Evolutionary conservation across 2,797 vertebrate species (phyloP), one percentile per base, ranked within the genome.

Genomic region (Streptopelia turtur): DNA sequence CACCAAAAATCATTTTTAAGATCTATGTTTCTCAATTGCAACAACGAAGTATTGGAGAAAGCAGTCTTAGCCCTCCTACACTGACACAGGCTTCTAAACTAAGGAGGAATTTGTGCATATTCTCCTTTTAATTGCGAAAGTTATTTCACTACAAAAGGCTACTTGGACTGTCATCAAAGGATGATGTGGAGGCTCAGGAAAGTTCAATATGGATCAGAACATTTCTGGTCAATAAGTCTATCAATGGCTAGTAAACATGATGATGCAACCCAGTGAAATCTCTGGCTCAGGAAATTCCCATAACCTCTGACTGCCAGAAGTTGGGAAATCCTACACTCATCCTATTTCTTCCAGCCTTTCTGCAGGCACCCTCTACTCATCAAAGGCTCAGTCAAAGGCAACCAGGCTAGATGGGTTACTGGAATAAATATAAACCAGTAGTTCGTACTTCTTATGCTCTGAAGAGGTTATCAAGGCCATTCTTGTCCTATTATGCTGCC

Each of bases 221-320:
- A 90, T 94, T 95, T 79, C 66, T 85, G 68, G 90, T 77, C 0
- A 1, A 63, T 74, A 87, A 59, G 35, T 82, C 83, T 74, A 77
- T 66, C 15, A 3, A 84, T 90, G 90, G 78, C 83, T 69, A 80
- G 72, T 70, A 95, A 95, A 95, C 81, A 90, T 5, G 33, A 82
- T 93, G 90, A 93, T 89, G 94, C 92, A 96, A 96, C 89, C 59
- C 55, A 94, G 43, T 87, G 92, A 89, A 95, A 95, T 87, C 86
- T 95, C 83, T 83, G 64, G 81, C 83, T 94, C 91, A 87, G 88
- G 90, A 95, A 95, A 92, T 89, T 93, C 92, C 63, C 83, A 68
- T 63, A 79, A 79, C 43, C 63, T 90, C 81, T 10, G 20, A 37
- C 65, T 87, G 92, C 81, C 92, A 94, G 78, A 79, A 93, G 49